Percentiles rank a stretch among this genome's conserved stretches.
Evolutionary conservation across 2,888 invertebrate species (phyloP).

Genomic region (Trilocha varians): DNA sequence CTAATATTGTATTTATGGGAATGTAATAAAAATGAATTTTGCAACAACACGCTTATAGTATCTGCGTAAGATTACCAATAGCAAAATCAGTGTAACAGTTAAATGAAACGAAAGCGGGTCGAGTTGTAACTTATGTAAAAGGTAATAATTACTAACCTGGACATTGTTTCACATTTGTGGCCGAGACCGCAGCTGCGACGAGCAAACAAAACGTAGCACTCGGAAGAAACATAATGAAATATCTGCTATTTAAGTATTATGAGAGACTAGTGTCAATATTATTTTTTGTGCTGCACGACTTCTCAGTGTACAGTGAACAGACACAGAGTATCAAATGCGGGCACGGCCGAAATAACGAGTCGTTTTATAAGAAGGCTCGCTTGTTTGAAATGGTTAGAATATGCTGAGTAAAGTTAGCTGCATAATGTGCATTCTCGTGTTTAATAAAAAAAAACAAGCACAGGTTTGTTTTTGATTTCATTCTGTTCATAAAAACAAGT

Average conservation of each 20-base stretch:
- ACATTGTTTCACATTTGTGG: constrained; percentile 51
- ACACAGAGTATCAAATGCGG: constrained; percentile 9
- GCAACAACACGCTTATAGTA: too few relatives aligned
- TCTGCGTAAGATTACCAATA: neutral
- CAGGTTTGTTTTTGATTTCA: too few relatives aligned
- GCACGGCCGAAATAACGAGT: neutral
- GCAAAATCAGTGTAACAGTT: constrained; percentile 11
- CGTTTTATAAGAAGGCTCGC: neutral
- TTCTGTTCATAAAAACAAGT: too few relatives aligned
- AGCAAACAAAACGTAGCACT: constrained; percentile 40
- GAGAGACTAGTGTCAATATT: too few relatives aligned
- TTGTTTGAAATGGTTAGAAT: neutral
- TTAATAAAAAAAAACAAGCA: too few relatives aligned
- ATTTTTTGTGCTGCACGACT: too few relatives aligned
- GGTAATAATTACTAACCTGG: constrained; percentile 34
- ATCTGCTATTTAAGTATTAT: constrained; percentile 27
- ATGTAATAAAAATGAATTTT: too few relatives aligned
- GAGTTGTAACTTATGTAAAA: constrained; percentile 35
- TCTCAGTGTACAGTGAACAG: constrained; percentile 4
- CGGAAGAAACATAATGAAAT: constrained; percentile 38
- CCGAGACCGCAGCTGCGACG: constrained; percentile 32
- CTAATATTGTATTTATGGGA: too few relatives aligned
- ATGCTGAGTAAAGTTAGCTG: neutral
- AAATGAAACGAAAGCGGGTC: constrained; percentile 44
- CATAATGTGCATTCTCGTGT: too few relatives aligned